Evolutionary conservation across 2,888 invertebrate genomes (phyloP).

Genomic region (Torymus aiolomorphi): DNA sequence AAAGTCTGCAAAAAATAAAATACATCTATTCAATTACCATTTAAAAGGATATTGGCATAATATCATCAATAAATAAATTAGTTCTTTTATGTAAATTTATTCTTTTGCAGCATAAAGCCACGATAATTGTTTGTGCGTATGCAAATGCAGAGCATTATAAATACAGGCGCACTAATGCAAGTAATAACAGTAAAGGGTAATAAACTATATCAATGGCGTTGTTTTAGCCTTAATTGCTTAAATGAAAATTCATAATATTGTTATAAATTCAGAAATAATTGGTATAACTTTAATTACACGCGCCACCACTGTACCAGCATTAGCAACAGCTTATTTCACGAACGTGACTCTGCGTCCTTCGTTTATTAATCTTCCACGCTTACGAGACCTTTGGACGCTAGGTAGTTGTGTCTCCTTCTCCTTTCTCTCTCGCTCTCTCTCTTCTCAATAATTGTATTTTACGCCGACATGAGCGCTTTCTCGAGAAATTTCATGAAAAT

Average conservation of each 20-base stretch:
- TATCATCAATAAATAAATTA: too few species aligned
- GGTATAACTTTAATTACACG: conserved; percentile 35
- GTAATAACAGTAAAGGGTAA: too few species aligned
- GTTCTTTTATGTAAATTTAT: too few species aligned
- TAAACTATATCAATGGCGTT: too few species aligned
- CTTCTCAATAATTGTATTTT: conserved; percentile 34
- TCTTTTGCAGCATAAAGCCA: too few species aligned
- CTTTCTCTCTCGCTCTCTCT: background rate
- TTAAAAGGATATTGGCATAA: too few species aligned
- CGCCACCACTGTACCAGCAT: background rate
- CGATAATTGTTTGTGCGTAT: too few species aligned
- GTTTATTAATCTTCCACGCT: conserved; percentile 50
- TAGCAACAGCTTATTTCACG: conserved; percentile 39
- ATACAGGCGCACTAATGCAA: too few species aligned
- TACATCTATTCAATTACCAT: too few species aligned
- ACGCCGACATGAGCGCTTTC: conserved; percentile 30
- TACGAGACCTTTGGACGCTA: conserved; percentile 1
- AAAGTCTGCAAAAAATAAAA: background rate
- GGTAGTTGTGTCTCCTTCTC: background rate
- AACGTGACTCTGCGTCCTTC: conserved; percentile 32
- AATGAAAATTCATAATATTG: conserved; percentile 22
- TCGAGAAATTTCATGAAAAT: conserved; percentile 40
- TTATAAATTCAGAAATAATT: conserved; percentile 29
- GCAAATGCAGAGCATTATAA: too few species aligned
- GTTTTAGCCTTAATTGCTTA: conserved; percentile 4